A percentile compares a stretch with the other conserved stretches of the same genome.
phyloP scores from a whole-genome alignment of 2,113 vertebrate genomes.

The Serinus canaria region DNA sequence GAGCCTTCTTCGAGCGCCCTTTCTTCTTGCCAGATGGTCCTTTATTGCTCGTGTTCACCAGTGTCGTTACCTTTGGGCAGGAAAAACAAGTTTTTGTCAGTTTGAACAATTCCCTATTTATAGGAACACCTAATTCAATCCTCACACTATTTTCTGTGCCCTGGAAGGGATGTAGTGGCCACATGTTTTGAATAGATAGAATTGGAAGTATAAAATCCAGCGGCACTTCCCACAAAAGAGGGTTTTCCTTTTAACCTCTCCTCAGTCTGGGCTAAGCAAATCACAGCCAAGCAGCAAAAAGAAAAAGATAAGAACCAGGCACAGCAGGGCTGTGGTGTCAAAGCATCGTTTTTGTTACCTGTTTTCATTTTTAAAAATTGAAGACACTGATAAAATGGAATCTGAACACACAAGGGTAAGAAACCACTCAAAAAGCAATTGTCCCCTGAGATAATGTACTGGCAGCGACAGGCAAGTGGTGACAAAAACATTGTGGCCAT shows the following conservation, averaged over 20 bases:
- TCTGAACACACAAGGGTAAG: neutral
- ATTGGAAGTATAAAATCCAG: neutral
- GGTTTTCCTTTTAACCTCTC: neutral
- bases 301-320: neutral
- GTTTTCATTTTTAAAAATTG: neutral
- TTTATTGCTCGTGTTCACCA: conserved; percentile 98
- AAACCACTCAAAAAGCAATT: neutral
- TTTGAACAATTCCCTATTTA: neutral
- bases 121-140: neutral
- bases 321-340: neutral
- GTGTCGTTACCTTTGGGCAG: conserved; percentile 87
- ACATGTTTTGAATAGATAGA: neutral
- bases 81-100: neutral
- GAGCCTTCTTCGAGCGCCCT: conserved; percentile 97
- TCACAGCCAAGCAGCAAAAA: neutral
- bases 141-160: neutral
- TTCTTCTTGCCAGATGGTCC: conserved; percentile 98
- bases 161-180: neutral
- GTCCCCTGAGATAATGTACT: neutral
- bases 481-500: neutral
- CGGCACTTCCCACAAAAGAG: neutral
- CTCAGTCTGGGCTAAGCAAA: neutral
- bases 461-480: neutral
- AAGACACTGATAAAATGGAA: neutral
- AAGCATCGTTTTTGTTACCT: neutral